Evolutionary conservation across 2,113 vertebrate genomes (phyloP).

Genomic region (Dolichallabes microphthalmus): DNA sequence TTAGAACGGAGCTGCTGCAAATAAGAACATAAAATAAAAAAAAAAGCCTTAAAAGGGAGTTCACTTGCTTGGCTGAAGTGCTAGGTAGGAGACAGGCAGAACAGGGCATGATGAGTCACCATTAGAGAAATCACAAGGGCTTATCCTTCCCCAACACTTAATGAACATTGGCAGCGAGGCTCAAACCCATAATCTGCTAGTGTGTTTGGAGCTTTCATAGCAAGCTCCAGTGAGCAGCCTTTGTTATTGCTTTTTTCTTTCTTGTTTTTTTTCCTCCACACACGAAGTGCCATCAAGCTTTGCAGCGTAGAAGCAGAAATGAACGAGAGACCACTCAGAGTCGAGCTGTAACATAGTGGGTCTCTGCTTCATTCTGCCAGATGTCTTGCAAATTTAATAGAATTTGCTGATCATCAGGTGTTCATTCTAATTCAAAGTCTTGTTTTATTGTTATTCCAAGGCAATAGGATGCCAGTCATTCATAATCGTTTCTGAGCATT

Average conservation of each 20-base stretch:
- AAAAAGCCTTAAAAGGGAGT: constrained; percentile 26
- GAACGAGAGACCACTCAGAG: constrained; percentile 33
- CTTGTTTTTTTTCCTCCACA: constrained; percentile 14
- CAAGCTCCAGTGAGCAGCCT: constrained; percentile 54
- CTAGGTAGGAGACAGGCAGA: constrained; percentile 23
- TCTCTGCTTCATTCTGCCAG: neutral
- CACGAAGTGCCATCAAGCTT: constrained; percentile 35
- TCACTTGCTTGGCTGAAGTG: constrained; percentile 8
- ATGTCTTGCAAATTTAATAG: constrained; percentile 12
- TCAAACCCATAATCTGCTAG: constrained; percentile 58
- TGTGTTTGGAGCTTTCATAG: constrained; percentile 54
- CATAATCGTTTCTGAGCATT: neutral
- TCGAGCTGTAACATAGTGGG: neutral
- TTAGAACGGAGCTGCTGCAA: neutral
- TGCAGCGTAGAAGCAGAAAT: constrained; percentile 29
- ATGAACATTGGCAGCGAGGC: constrained; percentile 55
- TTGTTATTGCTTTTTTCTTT: constrained; percentile 44
- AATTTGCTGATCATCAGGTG: constrained; percentile 16
- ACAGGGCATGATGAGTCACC: constrained; percentile 34
- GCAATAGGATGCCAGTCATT: neutral
- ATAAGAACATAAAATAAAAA: neutral
- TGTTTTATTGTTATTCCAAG: neutral
- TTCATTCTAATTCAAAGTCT: constrained; percentile 17
- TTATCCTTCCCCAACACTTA: constrained; percentile 55
- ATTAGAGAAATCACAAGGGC: constrained; percentile 51